These are phyloP conservation scores for Pyrrhosoma nymphula DNA, from an alignment of 2,888 invertebrate species.

Conservation along the genomic window DNA sequence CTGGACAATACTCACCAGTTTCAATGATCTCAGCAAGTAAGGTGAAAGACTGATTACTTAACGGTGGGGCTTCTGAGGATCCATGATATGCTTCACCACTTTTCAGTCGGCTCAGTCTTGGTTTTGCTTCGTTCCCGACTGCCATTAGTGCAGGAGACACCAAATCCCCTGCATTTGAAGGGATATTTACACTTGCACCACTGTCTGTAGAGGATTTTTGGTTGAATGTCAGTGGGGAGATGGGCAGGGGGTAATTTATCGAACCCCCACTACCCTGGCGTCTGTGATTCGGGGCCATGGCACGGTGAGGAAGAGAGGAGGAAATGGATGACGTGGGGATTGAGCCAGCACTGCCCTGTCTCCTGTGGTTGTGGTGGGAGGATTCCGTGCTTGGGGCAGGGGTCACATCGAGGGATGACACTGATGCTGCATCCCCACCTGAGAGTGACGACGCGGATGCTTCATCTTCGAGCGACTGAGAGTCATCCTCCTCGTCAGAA, in stretches of 20 bases:
- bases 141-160: neutral
- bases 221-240: slow-evolving; percentile 43
- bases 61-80: neutral
- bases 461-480: slow-evolving; percentile 78
- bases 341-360: slow-evolving; percentile 48
- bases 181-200: neutral
- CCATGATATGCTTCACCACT: neutral
- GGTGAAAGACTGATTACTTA: slow-evolving; percentile 75
- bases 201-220: neutral
- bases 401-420: slow-evolving; percentile 44
- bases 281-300: slow-evolving; percentile 51
- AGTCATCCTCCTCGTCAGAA: slow-evolving; percentile 80
- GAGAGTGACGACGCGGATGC: slow-evolving; percentile 75
- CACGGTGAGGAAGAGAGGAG: slow-evolving; percentile 23
- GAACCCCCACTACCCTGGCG: slow-evolving; percentile 64
- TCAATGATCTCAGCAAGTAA: slow-evolving; percentile 83
- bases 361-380: slow-evolving; percentile 34
- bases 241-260: slow-evolving; percentile 53
- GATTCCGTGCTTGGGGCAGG: neutral
- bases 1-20: slow-evolving; percentile 79
- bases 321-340: slow-evolving; percentile 16
- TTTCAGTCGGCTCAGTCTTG: neutral
- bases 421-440: slow-evolving; percentile 26
- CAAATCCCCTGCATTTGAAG: neutral
- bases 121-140: neutral